Percentiles rank a stretch among this genome's conserved stretches.
phyloP scores from a whole-genome alignment of 30 jellyfish, hydroid and myxozoan genomes.

The Pelagia noctiluca region DNA sequence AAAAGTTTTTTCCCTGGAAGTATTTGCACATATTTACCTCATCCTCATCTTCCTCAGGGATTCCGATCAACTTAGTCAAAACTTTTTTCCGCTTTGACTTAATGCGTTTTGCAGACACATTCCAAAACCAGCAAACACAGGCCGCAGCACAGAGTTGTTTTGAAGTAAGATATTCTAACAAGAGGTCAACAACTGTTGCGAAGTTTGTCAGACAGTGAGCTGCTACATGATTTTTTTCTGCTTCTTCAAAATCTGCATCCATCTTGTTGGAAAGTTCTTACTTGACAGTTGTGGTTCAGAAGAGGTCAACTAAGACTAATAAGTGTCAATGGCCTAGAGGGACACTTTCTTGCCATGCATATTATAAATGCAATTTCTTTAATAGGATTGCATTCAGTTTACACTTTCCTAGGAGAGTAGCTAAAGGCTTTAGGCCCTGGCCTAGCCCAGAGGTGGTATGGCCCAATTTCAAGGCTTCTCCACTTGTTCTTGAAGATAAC shows the following conservation, averaged over 20 bases:
- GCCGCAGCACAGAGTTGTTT: conserved; percentile 50
- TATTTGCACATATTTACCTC: conserved; percentile 18
- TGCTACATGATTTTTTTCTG: not conserved
- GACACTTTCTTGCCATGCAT: no score
- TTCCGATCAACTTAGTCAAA: not conserved
- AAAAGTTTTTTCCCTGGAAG: not conserved
- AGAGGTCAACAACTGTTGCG: conserved; percentile 36
- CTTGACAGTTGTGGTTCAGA: no score
- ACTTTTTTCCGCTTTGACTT: conserved; percentile 19
- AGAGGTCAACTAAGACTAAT: no score
- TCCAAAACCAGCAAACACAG: conserved; percentile 69
- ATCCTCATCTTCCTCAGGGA: conserved; percentile 35
- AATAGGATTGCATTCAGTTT: no score
- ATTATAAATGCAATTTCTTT: no score
- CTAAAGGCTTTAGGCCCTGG: no score
- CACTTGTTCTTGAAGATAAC: no score
- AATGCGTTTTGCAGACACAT: conserved; percentile 46
- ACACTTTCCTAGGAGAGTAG: no score
- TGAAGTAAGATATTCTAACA: conserved; percentile 28
- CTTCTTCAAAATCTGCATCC: not conserved
- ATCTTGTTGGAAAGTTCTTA: no score
- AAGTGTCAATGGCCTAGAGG: no score
- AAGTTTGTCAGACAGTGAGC: conserved; percentile 36
- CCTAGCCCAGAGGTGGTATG: no score
- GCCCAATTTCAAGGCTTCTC: no score